Conservation (phyloP, 2,888 invertebrate genomes). For the Idaea aversata region DNA sequence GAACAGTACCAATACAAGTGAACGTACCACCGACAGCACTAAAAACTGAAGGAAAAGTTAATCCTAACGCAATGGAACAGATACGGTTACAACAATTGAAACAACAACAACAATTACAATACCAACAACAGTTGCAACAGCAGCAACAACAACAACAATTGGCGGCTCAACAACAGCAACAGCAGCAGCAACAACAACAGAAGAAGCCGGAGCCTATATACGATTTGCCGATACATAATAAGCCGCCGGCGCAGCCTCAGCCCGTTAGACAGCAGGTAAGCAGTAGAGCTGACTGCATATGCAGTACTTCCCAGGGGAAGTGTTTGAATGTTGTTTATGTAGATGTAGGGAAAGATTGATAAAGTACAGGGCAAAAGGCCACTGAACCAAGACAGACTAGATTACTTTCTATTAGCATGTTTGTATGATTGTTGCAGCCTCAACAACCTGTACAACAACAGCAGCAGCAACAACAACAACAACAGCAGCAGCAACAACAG, state of each 20-base stretch:
- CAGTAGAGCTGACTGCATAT: not conserved
- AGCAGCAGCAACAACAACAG: slow-evolving; percentile 38
- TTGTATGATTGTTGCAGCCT: slow-evolving; percentile 10
- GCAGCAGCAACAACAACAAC: slow-evolving; percentile 24
- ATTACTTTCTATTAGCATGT: too few relatives aligned
- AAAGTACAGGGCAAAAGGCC: too few relatives aligned
- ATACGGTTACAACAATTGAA: slow-evolving; percentile 61
- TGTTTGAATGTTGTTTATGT: too few relatives aligned
- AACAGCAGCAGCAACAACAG: slow-evolving; percentile 33
- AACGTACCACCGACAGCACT: slow-evolving; percentile 39
- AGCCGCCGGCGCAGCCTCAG: slow-evolving; percentile 60
- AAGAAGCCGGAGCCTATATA: slow-evolving; percentile 72
- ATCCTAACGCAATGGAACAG: slow-evolving; percentile 66
- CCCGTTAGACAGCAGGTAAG: slow-evolving; percentile 38
- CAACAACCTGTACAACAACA: slow-evolving; percentile 26
- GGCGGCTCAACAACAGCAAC: slow-evolving; percentile 26
- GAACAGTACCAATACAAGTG: slow-evolving; percentile 45
- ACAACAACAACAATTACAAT: slow-evolving; percentile 39
- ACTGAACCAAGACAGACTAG: too few relatives aligned
- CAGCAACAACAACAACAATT: slow-evolving; percentile 37
- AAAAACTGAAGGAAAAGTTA: slow-evolving; percentile 63
- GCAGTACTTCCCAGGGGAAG: too few relatives aligned
- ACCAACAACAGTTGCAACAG: slow-evolving; percentile 34
- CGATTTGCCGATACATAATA: slow-evolving; percentile 71
- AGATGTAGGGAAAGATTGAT: too few relatives aligned